A percentile compares a stretch with the other conserved stretches of the same genome.
phyloP scores from a whole-genome alignment of 2,113 vertebrate species.

The Mirza zaza region DNA sequence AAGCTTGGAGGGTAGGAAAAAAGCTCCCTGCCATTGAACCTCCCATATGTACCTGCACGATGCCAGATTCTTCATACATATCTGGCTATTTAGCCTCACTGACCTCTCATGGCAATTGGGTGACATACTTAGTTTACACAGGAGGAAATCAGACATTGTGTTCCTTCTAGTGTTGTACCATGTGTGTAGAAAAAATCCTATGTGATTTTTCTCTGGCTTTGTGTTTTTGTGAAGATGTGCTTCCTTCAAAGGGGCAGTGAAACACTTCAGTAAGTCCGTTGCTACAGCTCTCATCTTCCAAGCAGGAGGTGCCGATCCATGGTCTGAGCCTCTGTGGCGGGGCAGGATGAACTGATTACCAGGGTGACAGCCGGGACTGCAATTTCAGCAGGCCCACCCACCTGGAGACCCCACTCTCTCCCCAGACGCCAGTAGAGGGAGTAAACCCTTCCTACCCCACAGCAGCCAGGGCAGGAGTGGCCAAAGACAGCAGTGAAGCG shows the following conservation, averaged over 20 bases:
- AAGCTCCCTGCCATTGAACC: rapidly evolving
- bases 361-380: too few species aligned
- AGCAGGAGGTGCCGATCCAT: rapidly evolving
- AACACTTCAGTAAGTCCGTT: background rate
- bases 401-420: background rate
- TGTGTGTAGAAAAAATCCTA: background rate
- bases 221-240: background rate
- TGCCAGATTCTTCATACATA: rapidly evolving
- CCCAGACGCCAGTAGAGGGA: background rate
- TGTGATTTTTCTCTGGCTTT: background rate
- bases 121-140: background rate
- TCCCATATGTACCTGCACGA: rapidly evolving
- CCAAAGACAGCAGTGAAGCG: background rate
- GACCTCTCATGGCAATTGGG: background rate
- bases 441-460: background rate
- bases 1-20: background rate
- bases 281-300: background rate
- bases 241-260: background rate
- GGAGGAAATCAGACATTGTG: background rate
- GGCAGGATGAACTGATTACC: background rate
- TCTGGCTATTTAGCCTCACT: background rate
- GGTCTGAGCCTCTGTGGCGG: too few species aligned
- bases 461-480: background rate
- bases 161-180: background rate
- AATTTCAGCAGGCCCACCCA: background rate